Percentiles rank a stretch among this genome's conserved stretches.
These are phyloP conservation scores for Alcedo quadribrachys DNA, from an alignment of 2,797 vertebrate genomes.

Conservation along the genomic window DNA sequence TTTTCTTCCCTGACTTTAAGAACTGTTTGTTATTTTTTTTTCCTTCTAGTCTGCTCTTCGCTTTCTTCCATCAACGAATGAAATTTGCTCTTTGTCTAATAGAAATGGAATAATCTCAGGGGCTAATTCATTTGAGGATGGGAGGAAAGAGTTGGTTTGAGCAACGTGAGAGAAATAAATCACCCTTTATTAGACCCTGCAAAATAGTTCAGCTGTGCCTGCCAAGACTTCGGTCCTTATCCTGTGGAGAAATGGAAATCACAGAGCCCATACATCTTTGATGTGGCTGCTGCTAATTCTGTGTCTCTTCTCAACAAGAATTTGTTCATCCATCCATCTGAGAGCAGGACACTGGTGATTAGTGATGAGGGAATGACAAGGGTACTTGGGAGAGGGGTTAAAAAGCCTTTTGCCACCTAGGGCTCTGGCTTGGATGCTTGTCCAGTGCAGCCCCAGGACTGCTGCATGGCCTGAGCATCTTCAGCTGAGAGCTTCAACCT, in stretches of 20 bases:
- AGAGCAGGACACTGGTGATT: not conserved
- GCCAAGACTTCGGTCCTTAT: not conserved
- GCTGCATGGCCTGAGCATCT: not conserved
- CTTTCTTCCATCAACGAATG: constrained; percentile 5
- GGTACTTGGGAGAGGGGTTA: not conserved
- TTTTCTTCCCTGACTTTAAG: not conserved
- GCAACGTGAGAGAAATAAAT: not conserved
- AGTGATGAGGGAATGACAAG: not conserved
- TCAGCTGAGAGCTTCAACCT: not conserved
- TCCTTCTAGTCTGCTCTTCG: not conserved
- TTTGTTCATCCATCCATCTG: not conserved
- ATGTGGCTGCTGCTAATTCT: not conserved
- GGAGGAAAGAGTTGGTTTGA: no score
- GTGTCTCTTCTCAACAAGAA: not conserved
- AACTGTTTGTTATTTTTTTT: not conserved
- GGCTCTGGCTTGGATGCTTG: not conserved
- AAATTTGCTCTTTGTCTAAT: not conserved
- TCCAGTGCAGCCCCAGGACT: not conserved
- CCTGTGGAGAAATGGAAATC: not conserved
- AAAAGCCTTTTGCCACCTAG: not conserved
- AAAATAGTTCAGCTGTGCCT: not conserved
- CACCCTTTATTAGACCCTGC: not conserved
- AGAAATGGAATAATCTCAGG: not conserved
- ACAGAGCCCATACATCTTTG: not conserved
- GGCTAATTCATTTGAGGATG: not conserved